Evolutionary conservation across 2,113 vertebrate genomes (phyloP).

Genomic region (Elephas maximus): DNA sequence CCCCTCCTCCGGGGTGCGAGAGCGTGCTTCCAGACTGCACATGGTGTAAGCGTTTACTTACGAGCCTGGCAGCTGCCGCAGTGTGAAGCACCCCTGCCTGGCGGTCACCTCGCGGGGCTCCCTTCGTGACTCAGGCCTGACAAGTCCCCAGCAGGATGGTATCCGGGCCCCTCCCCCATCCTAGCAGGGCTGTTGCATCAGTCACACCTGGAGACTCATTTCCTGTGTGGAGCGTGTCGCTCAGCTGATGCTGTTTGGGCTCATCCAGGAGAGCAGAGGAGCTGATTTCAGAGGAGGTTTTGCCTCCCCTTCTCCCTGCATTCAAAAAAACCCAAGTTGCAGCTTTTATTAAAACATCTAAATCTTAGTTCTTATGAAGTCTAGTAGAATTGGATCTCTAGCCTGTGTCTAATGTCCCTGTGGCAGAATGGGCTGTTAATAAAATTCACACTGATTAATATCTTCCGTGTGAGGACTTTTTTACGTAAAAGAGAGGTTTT

Average conservation of each 20-base stretch:
- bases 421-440: neutral
- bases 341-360: neutral
- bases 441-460: neutral
- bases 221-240: slow-evolving; percentile 3
- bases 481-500: neutral
- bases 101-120: neutral
- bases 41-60: no score
- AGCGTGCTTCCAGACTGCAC: no score
- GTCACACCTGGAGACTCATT: neutral
- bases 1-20: neutral
- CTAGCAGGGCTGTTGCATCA: neutral
- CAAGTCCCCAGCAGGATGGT: neutral
- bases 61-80: neutral
- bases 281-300: neutral
- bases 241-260: neutral
- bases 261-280: neutral
- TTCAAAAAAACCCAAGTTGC: neutral
- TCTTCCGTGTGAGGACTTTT: neutral
- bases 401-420: neutral
- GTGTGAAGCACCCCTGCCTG: neutral
- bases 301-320: neutral
- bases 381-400: neutral
- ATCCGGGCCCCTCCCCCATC: neutral
- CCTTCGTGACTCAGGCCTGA: slow-evolving; percentile 9
- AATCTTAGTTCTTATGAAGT: neutral